Conservation (phyloP, 2,113 vertebrate genomes). For the Phaethon lepturus region DNA sequence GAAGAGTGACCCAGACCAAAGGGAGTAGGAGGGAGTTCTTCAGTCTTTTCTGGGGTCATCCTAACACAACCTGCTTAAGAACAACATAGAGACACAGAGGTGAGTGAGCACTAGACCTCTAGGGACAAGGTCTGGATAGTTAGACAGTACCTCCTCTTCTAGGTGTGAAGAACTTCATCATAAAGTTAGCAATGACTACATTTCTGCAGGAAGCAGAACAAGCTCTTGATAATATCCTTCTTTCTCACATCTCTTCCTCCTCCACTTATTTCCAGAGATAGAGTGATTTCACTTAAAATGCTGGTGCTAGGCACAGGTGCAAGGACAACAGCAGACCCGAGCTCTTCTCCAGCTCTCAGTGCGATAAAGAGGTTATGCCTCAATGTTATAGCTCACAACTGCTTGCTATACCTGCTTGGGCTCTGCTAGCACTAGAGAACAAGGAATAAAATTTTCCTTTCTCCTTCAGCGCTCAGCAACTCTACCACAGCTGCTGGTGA, state of each 20-base stretch:
- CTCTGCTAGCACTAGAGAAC: background rate
- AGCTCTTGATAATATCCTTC: background rate
- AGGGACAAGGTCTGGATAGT: background rate
- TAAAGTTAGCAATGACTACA: background rate
- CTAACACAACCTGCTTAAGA: background rate
- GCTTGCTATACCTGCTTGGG: background rate
- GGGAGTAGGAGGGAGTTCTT: background rate
- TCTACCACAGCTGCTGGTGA: background rate
- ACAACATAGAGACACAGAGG: background rate
- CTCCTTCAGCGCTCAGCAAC: background rate
- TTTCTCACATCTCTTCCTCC: background rate
- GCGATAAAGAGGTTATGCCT: background rate
- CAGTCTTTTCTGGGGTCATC: background rate
- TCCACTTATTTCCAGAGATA: background rate
- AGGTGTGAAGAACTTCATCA: background rate
- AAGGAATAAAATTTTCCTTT: background rate
- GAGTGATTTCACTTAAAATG: background rate
- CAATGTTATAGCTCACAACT: background rate
- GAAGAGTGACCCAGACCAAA: background rate
- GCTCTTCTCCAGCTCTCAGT: background rate
- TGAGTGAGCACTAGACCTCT: background rate
- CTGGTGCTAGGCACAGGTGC: background rate
- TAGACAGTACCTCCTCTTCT: background rate
- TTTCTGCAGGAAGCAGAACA: slow-evolving; percentile 1
- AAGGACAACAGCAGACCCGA: background rate